These are phyloP conservation scores for Falcunculus frontatus DNA, from an alignment of 2,113 vertebrate species.

Conservation along the genomic window DNA sequence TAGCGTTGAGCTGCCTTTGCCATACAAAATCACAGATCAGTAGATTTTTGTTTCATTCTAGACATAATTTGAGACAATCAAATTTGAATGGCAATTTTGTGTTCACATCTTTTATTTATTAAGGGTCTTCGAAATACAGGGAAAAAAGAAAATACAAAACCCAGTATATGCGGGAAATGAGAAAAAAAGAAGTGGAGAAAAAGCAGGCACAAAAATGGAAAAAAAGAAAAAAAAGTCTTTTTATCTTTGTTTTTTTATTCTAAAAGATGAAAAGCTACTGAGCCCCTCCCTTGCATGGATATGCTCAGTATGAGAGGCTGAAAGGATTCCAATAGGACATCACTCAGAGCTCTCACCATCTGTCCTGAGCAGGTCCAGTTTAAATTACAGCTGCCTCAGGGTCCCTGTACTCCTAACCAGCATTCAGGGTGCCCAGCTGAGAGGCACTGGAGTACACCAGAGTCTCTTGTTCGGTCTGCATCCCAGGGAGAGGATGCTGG, in stretches of 20 bases:
- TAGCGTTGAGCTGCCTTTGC: conserved; percentile 54
- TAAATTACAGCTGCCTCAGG: neutral
- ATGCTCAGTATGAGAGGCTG: neutral
- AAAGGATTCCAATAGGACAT: neutral
- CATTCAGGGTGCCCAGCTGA: neutral
- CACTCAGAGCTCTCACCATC: neutral
- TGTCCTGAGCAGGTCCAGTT: conserved; percentile 1
- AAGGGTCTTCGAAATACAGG: conserved; percentile 53
- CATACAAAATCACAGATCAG: conserved; percentile 59
- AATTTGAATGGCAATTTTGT: conserved; percentile 73
- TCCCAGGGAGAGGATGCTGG: neutral
- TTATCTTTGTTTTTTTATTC: neutral
- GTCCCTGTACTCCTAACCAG: neutral
- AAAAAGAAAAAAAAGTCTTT: neutral
- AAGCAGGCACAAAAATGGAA: neutral
- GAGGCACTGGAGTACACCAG: neutral
- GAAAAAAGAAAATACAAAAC: conserved; percentile 25
- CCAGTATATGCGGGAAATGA: conserved; percentile 5
- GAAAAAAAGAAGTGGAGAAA: neutral
- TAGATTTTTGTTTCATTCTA: conserved; percentile 67
- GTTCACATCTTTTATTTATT: conserved; percentile 75
- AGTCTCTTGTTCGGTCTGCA: fast-evolving
- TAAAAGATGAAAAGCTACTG: neutral
- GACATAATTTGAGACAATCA: conserved; percentile 68
- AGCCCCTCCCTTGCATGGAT: neutral